These are phyloP conservation scores for Athripsodes cinereus DNA, from an alignment of 2,888 invertebrate species.

Conservation along the genomic window DNA sequence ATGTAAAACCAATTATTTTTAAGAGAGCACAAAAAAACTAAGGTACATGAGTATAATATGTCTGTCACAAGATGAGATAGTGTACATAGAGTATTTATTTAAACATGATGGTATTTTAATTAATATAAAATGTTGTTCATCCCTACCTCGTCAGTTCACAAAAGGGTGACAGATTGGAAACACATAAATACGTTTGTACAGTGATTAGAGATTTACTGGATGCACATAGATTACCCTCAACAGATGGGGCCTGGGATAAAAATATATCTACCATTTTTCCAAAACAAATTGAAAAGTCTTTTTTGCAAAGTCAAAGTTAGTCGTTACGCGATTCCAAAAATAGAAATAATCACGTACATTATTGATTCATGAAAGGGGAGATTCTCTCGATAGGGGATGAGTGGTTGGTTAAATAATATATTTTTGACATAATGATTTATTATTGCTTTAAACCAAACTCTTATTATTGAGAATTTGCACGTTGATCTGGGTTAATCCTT, in stretches of 20 bases:
- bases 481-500: no score
- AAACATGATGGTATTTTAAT: no score
- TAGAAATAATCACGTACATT: background rate
- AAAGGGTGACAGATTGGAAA: conserved; percentile 1
- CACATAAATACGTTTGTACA: background rate
- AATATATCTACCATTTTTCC: background rate
- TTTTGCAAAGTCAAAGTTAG: background rate
- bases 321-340: background rate
- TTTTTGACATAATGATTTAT: no score
- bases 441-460: no score
- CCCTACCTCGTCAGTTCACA: background rate
- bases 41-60: no score
- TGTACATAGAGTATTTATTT: no score
- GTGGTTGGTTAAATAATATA: no score
- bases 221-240: background rate
- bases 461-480: no score
- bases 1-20: no score
- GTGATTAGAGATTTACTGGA: background rate
- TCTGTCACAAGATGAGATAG: no score
- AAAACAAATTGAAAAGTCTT: background rate
- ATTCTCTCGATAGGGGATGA: background rate
- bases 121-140: background rate
- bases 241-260: background rate
- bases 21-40: no score
- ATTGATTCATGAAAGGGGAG: background rate